Percentiles rank a stretch among this genome's conserved stretches.
These are phyloP conservation scores for Drosophila bifasciata DNA, from an alignment of 1,140 invertebrate genomes.

Conservation along the genomic window DNA sequence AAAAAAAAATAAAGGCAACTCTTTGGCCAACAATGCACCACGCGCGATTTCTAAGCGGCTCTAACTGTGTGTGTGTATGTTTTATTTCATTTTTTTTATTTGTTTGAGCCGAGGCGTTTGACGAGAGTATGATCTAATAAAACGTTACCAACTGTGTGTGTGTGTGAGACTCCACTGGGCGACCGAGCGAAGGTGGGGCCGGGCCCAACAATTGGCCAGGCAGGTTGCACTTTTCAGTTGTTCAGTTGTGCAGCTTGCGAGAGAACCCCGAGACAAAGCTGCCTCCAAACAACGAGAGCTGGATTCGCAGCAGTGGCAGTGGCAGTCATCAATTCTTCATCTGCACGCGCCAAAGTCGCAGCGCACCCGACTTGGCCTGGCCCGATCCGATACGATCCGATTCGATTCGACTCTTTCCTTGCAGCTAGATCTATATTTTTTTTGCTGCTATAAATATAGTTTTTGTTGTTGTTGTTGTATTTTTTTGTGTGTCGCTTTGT, in stretches of 20 bases:
- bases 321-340: constrained; percentile 72
- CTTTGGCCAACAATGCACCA: constrained; percentile 64
- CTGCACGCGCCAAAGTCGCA: constrained; percentile 63
- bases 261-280: constrained; percentile 50
- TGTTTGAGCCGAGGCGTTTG: constrained; percentile 66
- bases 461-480: constrained; percentile 16
- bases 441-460: constrained; percentile 41
- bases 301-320: constrained; percentile 45
- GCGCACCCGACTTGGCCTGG: constrained; percentile 26
- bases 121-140: constrained; percentile 74
- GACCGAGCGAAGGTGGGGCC: constrained; percentile 67
- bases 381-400: background rate
- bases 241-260: constrained; percentile 2
- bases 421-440: constrained; percentile 47
- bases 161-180: constrained; percentile 1
- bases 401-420: constrained; percentile 46
- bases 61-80: too few species aligned
- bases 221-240: constrained; percentile 57
- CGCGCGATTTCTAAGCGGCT: constrained; percentile 52
- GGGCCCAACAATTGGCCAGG: constrained; percentile 58
- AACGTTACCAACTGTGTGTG: constrained; percentile 43
- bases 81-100: background rate
- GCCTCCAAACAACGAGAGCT: constrained; percentile 46
- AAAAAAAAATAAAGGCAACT: constrained; percentile 22
- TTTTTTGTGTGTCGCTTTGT: constrained; percentile 65